Evolutionary conservation across 2,797 vertebrate genomes (phyloP).

Genomic region (Muscicapa comitata): DNA sequence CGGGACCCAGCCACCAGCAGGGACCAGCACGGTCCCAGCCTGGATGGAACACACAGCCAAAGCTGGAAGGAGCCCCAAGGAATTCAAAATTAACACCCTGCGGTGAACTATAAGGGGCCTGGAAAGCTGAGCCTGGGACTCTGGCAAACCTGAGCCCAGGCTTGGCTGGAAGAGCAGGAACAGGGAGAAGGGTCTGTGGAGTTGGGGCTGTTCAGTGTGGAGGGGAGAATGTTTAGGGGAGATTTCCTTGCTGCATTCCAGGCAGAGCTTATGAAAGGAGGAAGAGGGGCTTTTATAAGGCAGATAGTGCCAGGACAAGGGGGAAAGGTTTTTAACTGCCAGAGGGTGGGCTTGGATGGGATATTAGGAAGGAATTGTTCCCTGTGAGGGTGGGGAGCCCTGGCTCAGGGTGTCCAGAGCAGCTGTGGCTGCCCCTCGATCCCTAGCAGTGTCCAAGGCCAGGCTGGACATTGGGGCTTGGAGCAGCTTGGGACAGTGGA

Average conservation of each 20-base stretch:
- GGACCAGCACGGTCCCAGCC: fast-evolving
- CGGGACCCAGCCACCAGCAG: neutral
- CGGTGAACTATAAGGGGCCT: neutral
- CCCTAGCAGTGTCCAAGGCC: neutral
- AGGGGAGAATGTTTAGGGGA: neutral
- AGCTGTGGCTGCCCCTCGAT: neutral
- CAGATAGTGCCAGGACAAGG: neutral
- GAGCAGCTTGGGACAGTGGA: neutral
- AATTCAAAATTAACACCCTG: neutral
- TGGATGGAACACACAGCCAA: neutral
- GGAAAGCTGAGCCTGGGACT: neutral
- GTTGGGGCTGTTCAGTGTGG: fast-evolving
- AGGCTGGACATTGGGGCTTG: neutral
- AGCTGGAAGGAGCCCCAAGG: neutral
- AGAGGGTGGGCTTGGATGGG: neutral
- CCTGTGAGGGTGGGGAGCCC: fast-evolving
- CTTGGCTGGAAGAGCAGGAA: neutral
- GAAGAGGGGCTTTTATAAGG: neutral
- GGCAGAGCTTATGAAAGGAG: neutral
- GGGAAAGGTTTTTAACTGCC: neutral
- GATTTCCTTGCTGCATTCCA: neutral
- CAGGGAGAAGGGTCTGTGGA: neutral
- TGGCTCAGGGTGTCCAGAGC: neutral
- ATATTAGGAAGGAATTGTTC: neutral
- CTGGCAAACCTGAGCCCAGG: neutral